Evolutionary conservation across 1,140 invertebrate genomes (phyloP).

Genomic region (Diabrotica virgifera): DNA sequence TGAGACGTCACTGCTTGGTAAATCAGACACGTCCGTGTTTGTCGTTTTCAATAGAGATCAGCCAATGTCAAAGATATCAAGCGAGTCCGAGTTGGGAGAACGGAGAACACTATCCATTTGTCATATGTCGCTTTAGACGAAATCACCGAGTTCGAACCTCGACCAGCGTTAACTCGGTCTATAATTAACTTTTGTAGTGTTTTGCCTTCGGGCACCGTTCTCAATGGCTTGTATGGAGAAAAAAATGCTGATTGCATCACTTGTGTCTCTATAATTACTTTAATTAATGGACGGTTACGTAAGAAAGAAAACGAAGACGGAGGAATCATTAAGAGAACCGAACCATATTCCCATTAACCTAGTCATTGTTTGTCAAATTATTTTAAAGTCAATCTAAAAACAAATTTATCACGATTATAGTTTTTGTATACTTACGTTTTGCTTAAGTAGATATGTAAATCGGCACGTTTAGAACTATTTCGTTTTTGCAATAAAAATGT

Average conservation of each 20-base stretch:
- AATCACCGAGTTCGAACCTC: slow-evolving; percentile 33
- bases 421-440: no score
- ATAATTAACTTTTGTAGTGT: slow-evolving; percentile 37
- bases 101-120: slow-evolving; percentile 30
- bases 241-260: slow-evolving; percentile 35
- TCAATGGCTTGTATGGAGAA: slow-evolving; percentile 29
- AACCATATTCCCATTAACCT: slow-evolving; percentile 17
- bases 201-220: slow-evolving; percentile 29
- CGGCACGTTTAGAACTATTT: no score
- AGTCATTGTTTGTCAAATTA: slow-evolving; percentile 7
- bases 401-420: neutral
- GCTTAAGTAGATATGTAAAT: no score
- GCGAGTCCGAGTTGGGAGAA: slow-evolving; percentile 15
- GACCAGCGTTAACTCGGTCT: slow-evolving; percentile 27
- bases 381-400: slow-evolving; percentile 3
- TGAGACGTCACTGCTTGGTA: slow-evolving; percentile 18
- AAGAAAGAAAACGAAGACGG: slow-evolving; percentile 26
- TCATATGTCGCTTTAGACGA: slow-evolving; percentile 36
- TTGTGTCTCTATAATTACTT: slow-evolving; percentile 36
- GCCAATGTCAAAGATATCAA: slow-evolving; percentile 36
- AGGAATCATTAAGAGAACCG: slow-evolving; percentile 15
- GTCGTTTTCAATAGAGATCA: slow-evolving; percentile 27
- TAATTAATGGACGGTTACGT: slow-evolving; percentile 36
- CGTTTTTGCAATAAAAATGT: no score
- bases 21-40: slow-evolving; percentile 28